Evolutionary conservation across 1,140 invertebrate genomes (phyloP).

Genomic region (Drosophila azteca): DNA sequence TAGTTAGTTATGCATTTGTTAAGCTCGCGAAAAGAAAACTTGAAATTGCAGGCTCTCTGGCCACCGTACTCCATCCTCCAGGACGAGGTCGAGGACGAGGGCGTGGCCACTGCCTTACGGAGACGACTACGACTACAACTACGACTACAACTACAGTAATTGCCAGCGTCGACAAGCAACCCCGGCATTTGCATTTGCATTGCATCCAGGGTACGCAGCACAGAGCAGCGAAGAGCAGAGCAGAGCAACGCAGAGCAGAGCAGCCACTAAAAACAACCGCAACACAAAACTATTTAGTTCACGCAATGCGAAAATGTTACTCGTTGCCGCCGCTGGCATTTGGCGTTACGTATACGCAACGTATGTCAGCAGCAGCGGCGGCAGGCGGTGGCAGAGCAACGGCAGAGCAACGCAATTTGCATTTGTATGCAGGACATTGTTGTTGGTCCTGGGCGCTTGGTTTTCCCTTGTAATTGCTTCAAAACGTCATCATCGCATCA

Average conservation of each 20-base stretch:
- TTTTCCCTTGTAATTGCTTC: slow-evolving; percentile 69
- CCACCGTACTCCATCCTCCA: slow-evolving; percentile 4
- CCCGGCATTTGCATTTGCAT: background rate
- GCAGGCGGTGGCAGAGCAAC: too few relatives aligned
- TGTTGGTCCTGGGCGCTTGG: slow-evolving; percentile 45
- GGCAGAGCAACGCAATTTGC: slow-evolving; percentile 56
- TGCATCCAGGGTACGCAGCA: slow-evolving; percentile 20
- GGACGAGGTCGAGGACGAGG: too few relatives aligned
- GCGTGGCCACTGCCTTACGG: background rate
- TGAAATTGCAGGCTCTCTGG: slow-evolving; percentile 48
- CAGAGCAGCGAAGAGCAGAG: background rate
- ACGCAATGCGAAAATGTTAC: slow-evolving; percentile 76
- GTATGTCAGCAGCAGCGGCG: slow-evolving; percentile 45
- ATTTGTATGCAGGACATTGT: slow-evolving; percentile 76
- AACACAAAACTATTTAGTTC: slow-evolving; percentile 81
- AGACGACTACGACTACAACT: slow-evolving; percentile 43
- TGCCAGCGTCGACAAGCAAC: slow-evolving; percentile 38
- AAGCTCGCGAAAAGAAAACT: slow-evolving; percentile 53
- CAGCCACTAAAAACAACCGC: slow-evolving; percentile 75
- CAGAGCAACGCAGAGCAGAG: slow-evolving; percentile 7
- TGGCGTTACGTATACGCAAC: slow-evolving; percentile 76
- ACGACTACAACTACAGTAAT: slow-evolving; percentile 55
- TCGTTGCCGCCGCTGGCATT: slow-evolving; percentile 61
- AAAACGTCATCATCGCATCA: slow-evolving; percentile 69
- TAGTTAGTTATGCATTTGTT: slow-evolving; percentile 63